Conservation (phyloP, 1,140 invertebrate species). For the Cyrtorhinus lividipennis region DNA sequence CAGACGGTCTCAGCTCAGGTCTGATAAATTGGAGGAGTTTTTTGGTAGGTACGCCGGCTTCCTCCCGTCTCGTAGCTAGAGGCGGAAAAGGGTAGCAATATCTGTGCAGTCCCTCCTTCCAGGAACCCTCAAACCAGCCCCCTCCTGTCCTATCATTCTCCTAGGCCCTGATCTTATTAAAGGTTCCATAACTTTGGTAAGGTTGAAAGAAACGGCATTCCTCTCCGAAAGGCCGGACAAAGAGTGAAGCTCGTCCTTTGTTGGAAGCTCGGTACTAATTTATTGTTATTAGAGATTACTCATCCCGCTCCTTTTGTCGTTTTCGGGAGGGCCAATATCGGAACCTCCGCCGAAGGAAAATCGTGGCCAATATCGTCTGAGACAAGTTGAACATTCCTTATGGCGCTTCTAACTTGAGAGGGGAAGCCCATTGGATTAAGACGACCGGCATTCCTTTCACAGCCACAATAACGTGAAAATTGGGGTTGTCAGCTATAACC, state of each 20-base stretch:
- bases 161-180: slow-evolving; percentile 1
- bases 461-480: no score
- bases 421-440: neutral
- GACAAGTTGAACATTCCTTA: neutral
- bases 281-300: slow-evolving; percentile 10
- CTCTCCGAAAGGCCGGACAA: neutral
- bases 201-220: slow-evolving; percentile 3
- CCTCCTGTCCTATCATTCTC: neutral
- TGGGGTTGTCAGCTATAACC: no score
- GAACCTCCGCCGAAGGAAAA: neutral
- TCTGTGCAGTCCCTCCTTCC: neutral
- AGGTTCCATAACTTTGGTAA: slow-evolving; percentile 6
- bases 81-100: neutral
- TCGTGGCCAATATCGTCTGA: neutral
- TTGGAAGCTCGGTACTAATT: neutral
- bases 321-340: neutral
- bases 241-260: neutral
- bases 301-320: slow-evolving; percentile 5
- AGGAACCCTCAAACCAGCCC: neutral
- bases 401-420: neutral
- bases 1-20: neutral
- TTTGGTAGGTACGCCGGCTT: neutral
- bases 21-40: neutral
- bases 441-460: neutral
- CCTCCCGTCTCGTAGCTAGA: neutral